Base-by-base conservation (phyloP, 2,888 invertebrate genomes). In the Thecophora atra region DNA sequence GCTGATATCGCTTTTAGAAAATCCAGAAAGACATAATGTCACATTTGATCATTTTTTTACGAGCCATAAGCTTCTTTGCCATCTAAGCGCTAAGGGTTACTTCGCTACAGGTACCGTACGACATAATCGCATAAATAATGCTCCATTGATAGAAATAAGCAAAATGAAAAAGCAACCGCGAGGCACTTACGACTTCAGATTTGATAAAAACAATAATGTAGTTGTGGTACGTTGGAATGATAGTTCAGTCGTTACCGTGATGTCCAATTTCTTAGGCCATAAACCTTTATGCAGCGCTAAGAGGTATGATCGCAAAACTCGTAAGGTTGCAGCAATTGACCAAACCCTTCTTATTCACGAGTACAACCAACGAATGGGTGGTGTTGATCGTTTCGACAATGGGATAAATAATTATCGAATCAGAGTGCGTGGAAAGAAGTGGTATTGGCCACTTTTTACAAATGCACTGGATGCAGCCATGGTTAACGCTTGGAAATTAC, bases 401-500 rank as follows among this genome's bases (percentile, higher is more conserved):
- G 60, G 17, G 28, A 28, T 60, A 19, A 11, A 3, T 21, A 17
- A 54, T 54, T 54, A 54, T 21, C 17, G 54, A 21, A 54, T 21
- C 21, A 28, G 13, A 60, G 19, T 60, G 15, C 8, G 15, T 28
- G 24, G 28, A 11, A 60, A 60, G 19, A 60, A 60, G 28, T 60
- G 60, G 28, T 60, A 13, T 26, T 26, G 60, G 60, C 60, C 60
- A 60, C 28, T 60, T 13, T 60, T 60, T 30, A 30, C 19, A 15
- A 60, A 60, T 60, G 24, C 28, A 19, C 60, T 60, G 24, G 60
- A 28, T 17, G 28, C 24, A 28, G 11, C 28, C 2, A 54, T 54
- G 54, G 54, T 54, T 21, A 54, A 54, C 21, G 54, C 54, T 54
- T 19, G 54, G 21, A 54, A 54, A 54, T 54, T 54, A n/a, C 54